Evolutionary conservation across 2,797 vertebrate genomes (phyloP), one percentile per base, ranked within the genome.

Genomic region (Knipowitschia caucasica): DNA sequence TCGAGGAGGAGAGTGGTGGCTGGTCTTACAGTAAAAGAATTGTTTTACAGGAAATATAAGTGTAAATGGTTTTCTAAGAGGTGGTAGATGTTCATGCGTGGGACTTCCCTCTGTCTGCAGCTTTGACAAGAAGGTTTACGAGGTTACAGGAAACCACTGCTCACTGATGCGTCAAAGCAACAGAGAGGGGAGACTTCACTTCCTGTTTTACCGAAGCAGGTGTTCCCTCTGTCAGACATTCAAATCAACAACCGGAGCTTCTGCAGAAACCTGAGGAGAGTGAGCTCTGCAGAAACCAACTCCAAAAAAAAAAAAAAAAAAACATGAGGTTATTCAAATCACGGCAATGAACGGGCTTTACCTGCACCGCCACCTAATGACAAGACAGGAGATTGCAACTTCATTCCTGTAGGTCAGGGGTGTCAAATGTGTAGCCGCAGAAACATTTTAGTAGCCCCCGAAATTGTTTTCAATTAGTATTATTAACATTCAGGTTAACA

Each of bases 81-180:
- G 67, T 21, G 17, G 7, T 30, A 56, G 50, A 53, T 3, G 5
- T 53, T 55, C 55, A 63, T 45, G n/a, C 17, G 53, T 49, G 75
- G 81, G 76, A 78, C 80, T 67, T 74, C 78, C 82, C 75, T 76
- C 50, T 24, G 50, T 60, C 39, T 42, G 7, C 12, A 35, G 25
- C 56, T 36, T 68, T 84, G 75, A 87, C 78, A 69, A 86, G 72
- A 89, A 90, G 56, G 11, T 21, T 18, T 31, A 56, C n/a, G 39
- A 17, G 73, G 53, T 90, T 91, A 69, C 78, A 75, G 86, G 82
- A 90, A 90, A 75, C 15, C 10, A 50, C 56, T 23, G 30, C 52
- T 44, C 70, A 61, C 24, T 49, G 59, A 50, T 46, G 30, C n/a
- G 51, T 38, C 49, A 73, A 69, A 54, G 56, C 71, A 29, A 67